Evolutionary conservation across 2,113 vertebrate species (phyloP).

Genomic region (Orientallactaga bullata): DNA sequence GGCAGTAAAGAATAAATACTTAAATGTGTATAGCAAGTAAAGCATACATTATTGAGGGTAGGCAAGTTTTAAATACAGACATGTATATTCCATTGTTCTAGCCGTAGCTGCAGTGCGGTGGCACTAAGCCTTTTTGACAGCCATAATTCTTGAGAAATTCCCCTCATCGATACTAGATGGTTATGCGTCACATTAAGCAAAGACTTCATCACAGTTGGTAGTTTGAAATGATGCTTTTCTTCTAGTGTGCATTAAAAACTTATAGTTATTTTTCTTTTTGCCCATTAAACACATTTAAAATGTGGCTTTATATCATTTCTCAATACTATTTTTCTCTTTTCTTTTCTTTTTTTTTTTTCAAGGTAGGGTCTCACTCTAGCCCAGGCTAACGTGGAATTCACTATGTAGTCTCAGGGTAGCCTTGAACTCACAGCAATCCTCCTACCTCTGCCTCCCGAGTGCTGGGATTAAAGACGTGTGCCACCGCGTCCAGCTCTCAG

Average conservation of each 20-base stretch:
- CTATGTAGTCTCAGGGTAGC: no score
- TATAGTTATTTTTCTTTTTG: slow-evolving; percentile 1
- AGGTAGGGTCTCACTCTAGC: no score
- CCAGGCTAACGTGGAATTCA: no score
- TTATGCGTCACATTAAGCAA: background rate
- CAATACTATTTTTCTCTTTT: no score
- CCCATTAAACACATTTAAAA: background rate
- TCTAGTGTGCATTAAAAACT: background rate
- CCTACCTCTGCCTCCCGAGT: no score
- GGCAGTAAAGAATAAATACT: background rate
- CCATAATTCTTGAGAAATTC: background rate
- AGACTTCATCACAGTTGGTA: background rate
- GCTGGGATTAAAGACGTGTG: no score
- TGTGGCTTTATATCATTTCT: background rate
- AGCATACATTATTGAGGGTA: background rate
- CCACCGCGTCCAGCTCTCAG: no score
- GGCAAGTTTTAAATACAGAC: background rate
- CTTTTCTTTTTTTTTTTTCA: no score
- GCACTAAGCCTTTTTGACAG: background rate
- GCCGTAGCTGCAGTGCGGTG: background rate
- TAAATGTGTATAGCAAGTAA: background rate
- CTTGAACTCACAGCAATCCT: no score
- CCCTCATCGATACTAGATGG: background rate
- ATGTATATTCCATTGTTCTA: background rate
- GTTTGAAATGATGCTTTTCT: background rate